Conservation (phyloP, 2,113 vertebrate genomes). For the Festucalex cinctus region DNA sequence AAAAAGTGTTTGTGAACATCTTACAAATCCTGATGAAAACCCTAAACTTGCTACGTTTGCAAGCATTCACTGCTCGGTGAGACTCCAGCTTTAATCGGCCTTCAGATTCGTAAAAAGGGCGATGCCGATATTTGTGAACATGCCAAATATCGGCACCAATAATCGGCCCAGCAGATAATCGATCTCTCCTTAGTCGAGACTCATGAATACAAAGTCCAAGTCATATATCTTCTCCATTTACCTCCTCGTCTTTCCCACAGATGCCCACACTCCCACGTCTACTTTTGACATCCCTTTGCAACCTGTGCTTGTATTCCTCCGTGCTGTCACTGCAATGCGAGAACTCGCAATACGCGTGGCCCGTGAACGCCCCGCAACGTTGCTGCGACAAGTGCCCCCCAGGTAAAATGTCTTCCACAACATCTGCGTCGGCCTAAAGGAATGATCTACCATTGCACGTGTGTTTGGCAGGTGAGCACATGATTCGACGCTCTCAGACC, state of each 20-base stretch:
- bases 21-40: too few relatives aligned
- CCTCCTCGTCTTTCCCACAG: conserved; percentile 16
- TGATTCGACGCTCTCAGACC: accelerated
- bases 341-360: conserved; percentile 27
- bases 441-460: neutral
- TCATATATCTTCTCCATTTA: neutral
- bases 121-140: too few relatives aligned
- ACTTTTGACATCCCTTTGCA: conserved; percentile 18
- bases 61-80: too few relatives aligned
- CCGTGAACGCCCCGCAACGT: accelerated
- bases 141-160: too few relatives aligned
- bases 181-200: too few relatives aligned
- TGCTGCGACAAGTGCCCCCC: conserved; percentile 53
- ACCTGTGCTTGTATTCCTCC: neutral
- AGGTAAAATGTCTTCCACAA: conserved; percentile 36
- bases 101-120: too few relatives aligned
- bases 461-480: conserved; percentile 21
- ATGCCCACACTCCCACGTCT: conserved; percentile 28
- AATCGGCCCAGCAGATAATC: too few relatives aligned
- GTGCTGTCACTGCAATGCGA: conserved; percentile 11
- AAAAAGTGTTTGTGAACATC: too few relatives aligned
- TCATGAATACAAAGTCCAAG: too few relatives aligned
- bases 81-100: too few relatives aligned
- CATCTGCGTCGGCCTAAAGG: neutral
- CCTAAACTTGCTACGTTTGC: too few relatives aligned